Evolutionary conservation across 2,113 vertebrate genomes (phyloP).

Genomic region (Tricholaema leucomelas): DNA sequence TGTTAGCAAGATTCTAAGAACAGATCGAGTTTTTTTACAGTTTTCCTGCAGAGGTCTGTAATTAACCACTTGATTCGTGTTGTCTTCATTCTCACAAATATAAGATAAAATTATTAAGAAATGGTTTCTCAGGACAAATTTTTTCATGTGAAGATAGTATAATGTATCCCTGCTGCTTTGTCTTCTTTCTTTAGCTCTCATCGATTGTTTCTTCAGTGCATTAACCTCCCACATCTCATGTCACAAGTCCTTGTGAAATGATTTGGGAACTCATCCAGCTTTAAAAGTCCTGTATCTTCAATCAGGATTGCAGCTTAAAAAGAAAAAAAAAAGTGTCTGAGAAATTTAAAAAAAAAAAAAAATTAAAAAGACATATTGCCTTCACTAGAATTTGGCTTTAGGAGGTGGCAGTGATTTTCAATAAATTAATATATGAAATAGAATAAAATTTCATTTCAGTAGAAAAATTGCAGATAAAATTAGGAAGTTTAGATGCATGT

Average conservation of each 20-base stretch:
- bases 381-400: neutral
- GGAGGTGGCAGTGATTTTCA: neutral
- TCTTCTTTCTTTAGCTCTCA: neutral
- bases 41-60: neutral
- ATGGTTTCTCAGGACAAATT: neutral
- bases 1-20: neutral
- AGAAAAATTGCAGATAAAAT: neutral
- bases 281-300: neutral
- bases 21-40: neutral
- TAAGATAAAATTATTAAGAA: neutral
- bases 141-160: neutral
- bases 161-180: neutral
- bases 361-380: rapidly evolving
- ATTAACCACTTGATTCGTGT: neutral
- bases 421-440: neutral
- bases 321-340: neutral
- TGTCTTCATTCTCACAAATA: neutral
- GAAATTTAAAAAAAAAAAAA: neutral
- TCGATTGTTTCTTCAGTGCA: neutral
- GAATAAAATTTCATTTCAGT: neutral
- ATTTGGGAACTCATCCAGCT: neutral
- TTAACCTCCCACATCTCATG: neutral
- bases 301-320: neutral
- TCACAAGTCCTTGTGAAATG: neutral
- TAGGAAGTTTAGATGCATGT: neutral